phyloP scores from a whole-genome alignment of 2,113 vertebrate species.

The Alectura lathami region DNA sequence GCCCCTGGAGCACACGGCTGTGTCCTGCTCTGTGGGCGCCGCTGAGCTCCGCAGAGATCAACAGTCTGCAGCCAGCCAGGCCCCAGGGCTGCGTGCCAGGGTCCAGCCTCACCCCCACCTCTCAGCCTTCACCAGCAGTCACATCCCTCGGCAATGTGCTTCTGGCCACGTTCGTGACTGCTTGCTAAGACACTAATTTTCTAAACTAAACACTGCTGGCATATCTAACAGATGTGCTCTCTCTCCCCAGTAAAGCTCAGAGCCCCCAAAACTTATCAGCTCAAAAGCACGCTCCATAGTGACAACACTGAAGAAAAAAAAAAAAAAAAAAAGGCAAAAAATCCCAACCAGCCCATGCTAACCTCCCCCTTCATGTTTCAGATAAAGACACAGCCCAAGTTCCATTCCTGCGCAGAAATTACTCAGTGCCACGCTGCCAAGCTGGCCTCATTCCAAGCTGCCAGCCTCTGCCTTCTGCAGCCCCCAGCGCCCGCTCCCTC shows the following conservation, averaged over 20 bases:
- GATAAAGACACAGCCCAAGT: background rate
- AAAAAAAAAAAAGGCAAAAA: background rate
- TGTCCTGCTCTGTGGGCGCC: background rate
- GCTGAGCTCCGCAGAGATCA: background rate
- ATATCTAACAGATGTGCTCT: background rate
- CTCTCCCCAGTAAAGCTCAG: background rate
- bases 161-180: background rate
- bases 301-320: background rate
- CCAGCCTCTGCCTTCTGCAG: background rate
- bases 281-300: background rate
- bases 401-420: background rate
- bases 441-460: background rate
- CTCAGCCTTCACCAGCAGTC: background rate
- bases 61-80: background rate
- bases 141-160: background rate
- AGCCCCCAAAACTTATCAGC: background rate
- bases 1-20: fast-evolving
- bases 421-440: background rate
- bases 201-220: background rate
- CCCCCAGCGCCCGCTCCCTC: background rate
- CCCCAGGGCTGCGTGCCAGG: background rate
- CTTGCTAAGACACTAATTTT: background rate
- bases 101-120: background rate
- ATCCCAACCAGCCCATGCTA: background rate
- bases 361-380: background rate